Conservation (phyloP, 2,797 vertebrate genomes). For the Trachops cirrhosus region DNA sequence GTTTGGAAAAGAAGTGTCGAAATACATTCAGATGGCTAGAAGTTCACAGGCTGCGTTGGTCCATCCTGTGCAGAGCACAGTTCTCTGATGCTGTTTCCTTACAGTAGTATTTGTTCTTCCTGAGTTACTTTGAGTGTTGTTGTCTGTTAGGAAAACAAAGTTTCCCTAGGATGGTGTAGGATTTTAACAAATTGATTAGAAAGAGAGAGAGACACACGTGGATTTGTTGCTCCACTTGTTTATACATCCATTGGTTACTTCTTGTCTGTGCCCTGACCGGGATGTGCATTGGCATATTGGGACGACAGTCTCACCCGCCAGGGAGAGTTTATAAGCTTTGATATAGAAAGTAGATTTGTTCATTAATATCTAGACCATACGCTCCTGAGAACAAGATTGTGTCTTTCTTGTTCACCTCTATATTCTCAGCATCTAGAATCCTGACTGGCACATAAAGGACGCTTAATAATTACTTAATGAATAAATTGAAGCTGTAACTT, state of each 20-base stretch:
- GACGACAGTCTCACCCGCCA: background rate
- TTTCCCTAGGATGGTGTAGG: background rate
- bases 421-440: background rate
- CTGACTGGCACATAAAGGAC: background rate
- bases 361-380: background rate
- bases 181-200: background rate
- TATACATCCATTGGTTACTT: background rate
- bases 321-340: background rate
- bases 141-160: background rate
- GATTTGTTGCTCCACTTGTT: background rate
- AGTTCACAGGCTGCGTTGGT: background rate
- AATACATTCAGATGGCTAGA: background rate
- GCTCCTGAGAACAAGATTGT: background rate
- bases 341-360: background rate
- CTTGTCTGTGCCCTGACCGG: background rate
- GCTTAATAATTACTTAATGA: background rate
- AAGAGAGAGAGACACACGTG: background rate
- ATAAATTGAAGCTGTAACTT: slow-evolving; percentile 6
- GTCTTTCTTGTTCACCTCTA: background rate
- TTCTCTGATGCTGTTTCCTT: background rate
- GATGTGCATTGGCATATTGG: background rate
- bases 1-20: background rate
- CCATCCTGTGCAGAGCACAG: background rate
- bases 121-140: slow-evolving; percentile 3
- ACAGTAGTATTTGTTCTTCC: background rate